phyloP scores from a whole-genome alignment of 2,113 vertebrate species.

The Macrotus californicus region DNA sequence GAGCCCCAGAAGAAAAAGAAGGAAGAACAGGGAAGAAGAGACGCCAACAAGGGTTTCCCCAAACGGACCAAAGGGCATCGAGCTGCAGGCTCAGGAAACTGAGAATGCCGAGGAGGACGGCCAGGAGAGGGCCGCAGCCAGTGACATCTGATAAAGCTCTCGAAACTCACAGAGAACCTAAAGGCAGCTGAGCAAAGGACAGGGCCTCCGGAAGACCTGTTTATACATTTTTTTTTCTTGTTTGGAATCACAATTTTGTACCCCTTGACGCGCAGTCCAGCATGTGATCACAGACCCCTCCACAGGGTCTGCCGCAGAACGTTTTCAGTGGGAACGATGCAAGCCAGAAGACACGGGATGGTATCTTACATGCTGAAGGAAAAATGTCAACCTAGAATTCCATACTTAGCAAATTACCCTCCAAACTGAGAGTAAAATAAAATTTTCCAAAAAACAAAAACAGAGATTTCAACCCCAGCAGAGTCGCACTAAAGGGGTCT shows the following conservation, averaged over 20 bases:
- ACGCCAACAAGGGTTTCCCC: neutral
- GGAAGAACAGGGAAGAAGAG: neutral
- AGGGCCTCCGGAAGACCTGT: fast-evolving
- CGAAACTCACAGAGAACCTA: neutral
- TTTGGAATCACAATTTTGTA: too few relatives aligned
- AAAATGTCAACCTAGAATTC: neutral
- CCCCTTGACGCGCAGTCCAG: too few relatives aligned
- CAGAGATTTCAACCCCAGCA: neutral
- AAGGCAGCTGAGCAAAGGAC: neutral
- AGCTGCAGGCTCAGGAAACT: neutral
- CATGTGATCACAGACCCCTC: too few relatives aligned
- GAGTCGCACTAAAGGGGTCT: neutral
- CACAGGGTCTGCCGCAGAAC: too few relatives aligned
- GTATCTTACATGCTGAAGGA: neutral
- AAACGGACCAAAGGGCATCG: neutral
- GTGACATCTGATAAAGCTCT: neutral
- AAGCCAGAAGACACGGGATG: neutral
- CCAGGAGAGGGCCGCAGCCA: neutral
- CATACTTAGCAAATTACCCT: neutral
- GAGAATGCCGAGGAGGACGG: neutral
- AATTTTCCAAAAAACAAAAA: neutral
- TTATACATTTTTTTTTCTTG: too few relatives aligned
- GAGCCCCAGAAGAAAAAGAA: neutral
- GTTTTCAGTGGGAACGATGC: neutral
- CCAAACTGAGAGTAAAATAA: neutral